phyloP scores from a whole-genome alignment of 2,888 invertebrate species.

The Clepsis dumicolana region DNA sequence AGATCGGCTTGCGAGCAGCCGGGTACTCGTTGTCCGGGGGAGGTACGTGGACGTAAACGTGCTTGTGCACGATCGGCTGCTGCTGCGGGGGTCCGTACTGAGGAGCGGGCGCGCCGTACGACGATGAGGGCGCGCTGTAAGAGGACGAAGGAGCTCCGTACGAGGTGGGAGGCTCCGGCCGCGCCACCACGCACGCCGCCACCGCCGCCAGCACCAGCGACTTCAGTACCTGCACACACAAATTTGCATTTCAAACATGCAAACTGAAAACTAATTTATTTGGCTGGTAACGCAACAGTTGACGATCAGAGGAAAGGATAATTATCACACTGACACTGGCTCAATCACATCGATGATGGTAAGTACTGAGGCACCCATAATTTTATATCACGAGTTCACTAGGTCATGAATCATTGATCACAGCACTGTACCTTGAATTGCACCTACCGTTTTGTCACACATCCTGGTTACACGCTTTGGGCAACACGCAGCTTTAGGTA shows the following conservation, averaged over 20 bases:
- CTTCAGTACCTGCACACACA: conserved; percentile 79
- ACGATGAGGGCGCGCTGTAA: conserved; percentile 69
- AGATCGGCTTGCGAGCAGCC: conserved; percentile 85
- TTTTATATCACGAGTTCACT: conserved; percentile 62
- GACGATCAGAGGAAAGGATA: conserved; percentile 3
- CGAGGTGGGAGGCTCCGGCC: conserved; percentile 85
- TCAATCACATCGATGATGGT: conserved; percentile 38
- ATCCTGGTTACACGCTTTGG: conserved; percentile 73
- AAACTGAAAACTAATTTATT: conserved; percentile 16
- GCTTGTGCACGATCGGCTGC: conserved; percentile 94
- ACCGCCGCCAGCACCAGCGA: conserved; percentile 75
- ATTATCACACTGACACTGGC: conserved; percentile 45
- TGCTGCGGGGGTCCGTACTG: conserved; percentile 91
- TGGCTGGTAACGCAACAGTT: conserved; percentile 5
- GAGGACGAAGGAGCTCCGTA: conserved; percentile 87
- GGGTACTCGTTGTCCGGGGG: conserved; percentile 94
- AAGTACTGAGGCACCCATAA: conserved; percentile 17
- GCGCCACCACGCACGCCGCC: conserved; percentile 76
- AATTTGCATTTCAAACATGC: conserved; percentile 50
- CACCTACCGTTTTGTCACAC: conserved; percentile 83
- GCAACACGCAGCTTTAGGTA: conserved; percentile 67
- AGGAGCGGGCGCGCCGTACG: conserved; percentile 85
- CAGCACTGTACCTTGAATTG: conserved; percentile 47
- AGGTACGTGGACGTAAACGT: conserved; percentile 96
- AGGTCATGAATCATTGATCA: conserved; percentile 55